Conservation (phyloP, 2,113 vertebrate genomes). For the Herpetotheres cachinnans region DNA sequence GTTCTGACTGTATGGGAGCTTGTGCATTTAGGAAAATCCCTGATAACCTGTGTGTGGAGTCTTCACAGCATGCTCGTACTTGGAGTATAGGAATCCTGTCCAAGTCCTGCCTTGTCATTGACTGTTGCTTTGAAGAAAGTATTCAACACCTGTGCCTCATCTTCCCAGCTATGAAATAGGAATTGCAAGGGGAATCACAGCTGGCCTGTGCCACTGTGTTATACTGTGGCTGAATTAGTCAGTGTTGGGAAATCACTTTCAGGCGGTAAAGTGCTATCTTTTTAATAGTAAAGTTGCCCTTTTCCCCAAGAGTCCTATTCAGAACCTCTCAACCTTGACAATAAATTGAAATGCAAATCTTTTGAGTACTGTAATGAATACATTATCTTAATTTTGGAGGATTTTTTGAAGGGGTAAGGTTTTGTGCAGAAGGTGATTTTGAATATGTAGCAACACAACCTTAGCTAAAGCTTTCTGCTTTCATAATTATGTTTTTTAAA, state of each 20-base stretch:
- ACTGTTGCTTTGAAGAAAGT: neutral
- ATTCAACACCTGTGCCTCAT: neutral
- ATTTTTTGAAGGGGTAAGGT: slow-evolving; percentile 25
- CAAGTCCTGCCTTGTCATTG: neutral
- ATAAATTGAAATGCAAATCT: slow-evolving; percentile 56
- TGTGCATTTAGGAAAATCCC: neutral
- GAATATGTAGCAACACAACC: slow-evolving; percentile 28
- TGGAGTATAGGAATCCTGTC: neutral
- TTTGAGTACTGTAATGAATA: slow-evolving; percentile 48
- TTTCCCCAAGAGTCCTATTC: slow-evolving; percentile 36
- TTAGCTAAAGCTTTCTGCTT: slow-evolving; percentile 22
- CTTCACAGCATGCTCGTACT: neutral
- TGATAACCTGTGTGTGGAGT: neutral
- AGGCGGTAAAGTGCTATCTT: slow-evolving; percentile 7
- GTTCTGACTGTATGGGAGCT: neutral
- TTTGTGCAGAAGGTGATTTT: slow-evolving; percentile 29
- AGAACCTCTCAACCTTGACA: slow-evolving; percentile 56
- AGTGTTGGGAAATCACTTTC: slow-evolving; percentile 14
- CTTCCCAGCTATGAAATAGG: neutral
- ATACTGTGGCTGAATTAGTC: neutral
- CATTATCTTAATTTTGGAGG: slow-evolving; percentile 34
- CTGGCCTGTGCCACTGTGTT: neutral
- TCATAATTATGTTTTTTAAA: neutral
- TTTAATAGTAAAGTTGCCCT: slow-evolving; percentile 22
- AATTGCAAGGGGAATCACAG: neutral